phyloP scores from a whole-genome alignment of 2,113 vertebrate genomes.

The Melanostigma gelatinosum region DNA sequence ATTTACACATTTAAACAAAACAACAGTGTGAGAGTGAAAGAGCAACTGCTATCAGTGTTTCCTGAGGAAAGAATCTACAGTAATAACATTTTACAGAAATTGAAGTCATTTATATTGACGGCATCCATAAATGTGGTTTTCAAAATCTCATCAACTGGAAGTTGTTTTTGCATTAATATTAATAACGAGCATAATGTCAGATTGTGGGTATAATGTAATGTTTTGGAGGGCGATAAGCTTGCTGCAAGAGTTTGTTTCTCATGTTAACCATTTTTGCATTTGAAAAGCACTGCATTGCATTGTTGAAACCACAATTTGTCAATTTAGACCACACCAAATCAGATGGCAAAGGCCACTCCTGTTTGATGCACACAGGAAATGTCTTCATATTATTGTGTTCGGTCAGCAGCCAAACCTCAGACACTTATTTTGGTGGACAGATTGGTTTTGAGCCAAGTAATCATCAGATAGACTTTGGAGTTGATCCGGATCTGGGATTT shows the following conservation, averaged over 20 bases:
- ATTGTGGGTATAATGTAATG: not conserved
- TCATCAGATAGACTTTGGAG: constrained; percentile 3
- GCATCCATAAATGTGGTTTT: not conserved
- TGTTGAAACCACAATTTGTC: not conserved
- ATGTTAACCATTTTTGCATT: not conserved
- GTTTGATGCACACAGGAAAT: not conserved
- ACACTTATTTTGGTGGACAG: not conserved
- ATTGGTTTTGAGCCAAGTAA: constrained; percentile 10
- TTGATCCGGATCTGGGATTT: constrained; percentile 21
- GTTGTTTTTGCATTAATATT: not conserved
- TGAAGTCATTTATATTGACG: not conserved
- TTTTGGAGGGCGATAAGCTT: not conserved
- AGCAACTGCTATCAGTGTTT: not conserved
- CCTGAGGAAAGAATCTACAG: not conserved
- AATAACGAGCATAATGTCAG: not conserved
- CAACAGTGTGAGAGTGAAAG: not conserved
- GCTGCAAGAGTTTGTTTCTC: not conserved
- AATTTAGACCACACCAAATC: not conserved
- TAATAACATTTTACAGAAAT: not conserved
- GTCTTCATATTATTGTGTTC: not conserved
- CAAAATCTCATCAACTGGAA: not conserved
- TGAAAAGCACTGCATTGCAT: not conserved
- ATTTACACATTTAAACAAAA: too few species aligned
- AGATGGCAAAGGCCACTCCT: not conserved
- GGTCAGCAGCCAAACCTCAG: not conserved